Evolutionary conservation across 2,888 invertebrate genomes (phyloP), one percentile per base, ranked within the genome.

Genomic region (Andrena minutula): DNA sequence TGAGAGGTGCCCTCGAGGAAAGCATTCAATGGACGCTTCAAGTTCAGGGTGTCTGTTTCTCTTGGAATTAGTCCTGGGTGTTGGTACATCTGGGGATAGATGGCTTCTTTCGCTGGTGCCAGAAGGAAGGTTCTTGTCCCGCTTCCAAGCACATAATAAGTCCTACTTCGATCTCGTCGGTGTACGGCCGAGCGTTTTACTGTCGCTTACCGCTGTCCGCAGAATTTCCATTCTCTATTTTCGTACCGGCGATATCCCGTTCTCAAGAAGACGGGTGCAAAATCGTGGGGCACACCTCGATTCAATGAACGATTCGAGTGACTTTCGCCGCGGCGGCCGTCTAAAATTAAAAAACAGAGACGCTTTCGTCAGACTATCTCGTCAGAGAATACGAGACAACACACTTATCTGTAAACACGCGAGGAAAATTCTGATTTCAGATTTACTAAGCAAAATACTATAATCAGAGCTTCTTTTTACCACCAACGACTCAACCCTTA

Each of bases 211-310:
- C 82, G 85, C 68, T 63, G 63, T 82, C 84, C 41, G 84, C 84
- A 79, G 82, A 84, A 85, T 89, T 90, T 87, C 85, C 87, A 88
- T 90, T 87, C 85, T 91, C 91, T 91, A 91, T 91, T 91, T 91
- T 88, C 83, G 90, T 91, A 89, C 84, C 84, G 49, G 32, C 61
- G 61, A 83, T 80, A 78, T 69, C 74, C 61, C 61, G 64, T 77
- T 73, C 69, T 60, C 49, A 41, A 76, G 70, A 68, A 47, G 75
- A 73, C 74, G 35, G 51, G 71, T 63, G 53, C 56, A 56, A 65
- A 41, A 61, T 78, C 58, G 72, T 47, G 32, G 73, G 53, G 30
- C 26, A 32, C 64, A 64, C 23, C 56, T 56, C 68, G 77, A 69
- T 72, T 75, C 66, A 73, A 83, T 79, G 69, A 79, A 74, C 69